phyloP scores from a whole-genome alignment of 2,888 invertebrate genomes.

The Phyto melanocephala region DNA sequence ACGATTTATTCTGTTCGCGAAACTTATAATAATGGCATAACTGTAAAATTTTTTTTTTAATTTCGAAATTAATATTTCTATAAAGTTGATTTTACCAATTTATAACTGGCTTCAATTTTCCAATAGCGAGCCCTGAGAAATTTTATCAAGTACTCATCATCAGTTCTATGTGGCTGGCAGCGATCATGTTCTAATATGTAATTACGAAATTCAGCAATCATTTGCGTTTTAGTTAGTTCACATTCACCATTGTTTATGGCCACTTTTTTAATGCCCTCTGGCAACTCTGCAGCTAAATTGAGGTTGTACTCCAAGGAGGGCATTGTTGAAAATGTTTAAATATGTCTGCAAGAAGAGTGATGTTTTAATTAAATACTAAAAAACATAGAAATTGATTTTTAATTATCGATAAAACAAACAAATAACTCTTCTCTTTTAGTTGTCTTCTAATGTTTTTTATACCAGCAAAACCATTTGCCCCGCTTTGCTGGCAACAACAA shows the following conservation, averaged over 20 bases:
- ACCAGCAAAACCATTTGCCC: too few species aligned
- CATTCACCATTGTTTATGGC: conserved; percentile 85
- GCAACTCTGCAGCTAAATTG: conserved; percentile 83
- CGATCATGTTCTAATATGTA: conserved; percentile 89
- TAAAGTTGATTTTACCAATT: conserved; percentile 83
- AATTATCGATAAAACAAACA: too few species aligned
- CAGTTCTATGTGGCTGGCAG: conserved; percentile 86
- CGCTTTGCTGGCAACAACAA: too few species aligned
- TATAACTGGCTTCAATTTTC: conserved; percentile 85
- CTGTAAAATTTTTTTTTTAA: too few species aligned
- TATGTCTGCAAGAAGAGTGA: too few species aligned
- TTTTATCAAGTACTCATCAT: conserved; percentile 86
- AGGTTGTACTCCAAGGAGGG: conserved; percentile 78
- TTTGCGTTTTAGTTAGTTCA: conserved; percentile 83
- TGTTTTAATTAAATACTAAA: too few species aligned
- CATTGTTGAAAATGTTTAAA: conserved; percentile 62
- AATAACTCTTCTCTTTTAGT: too few species aligned
- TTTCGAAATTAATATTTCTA: background rate
- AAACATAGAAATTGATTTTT: too few species aligned
- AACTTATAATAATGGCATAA: conserved; percentile 88
- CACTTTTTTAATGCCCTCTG: conserved; percentile 84
- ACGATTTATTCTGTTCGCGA: conserved; percentile 85
- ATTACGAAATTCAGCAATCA: conserved; percentile 86
- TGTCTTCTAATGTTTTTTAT: too few species aligned
- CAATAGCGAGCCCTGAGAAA: conserved; percentile 88